Conservation (phyloP, 2,797 vertebrate species). For the Zalophus californianus region DNA sequence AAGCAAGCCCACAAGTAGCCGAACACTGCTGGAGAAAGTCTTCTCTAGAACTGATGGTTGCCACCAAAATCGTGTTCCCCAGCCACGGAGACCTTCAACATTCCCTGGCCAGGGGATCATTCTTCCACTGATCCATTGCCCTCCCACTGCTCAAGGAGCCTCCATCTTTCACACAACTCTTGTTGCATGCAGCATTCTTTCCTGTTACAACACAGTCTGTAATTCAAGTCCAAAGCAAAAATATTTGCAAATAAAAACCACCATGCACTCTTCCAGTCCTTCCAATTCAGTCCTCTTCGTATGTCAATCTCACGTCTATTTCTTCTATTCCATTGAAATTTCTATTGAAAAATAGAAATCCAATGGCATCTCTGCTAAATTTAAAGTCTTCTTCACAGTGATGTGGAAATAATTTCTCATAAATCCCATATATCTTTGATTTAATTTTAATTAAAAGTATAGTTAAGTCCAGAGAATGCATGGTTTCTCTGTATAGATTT, state of each 20-base stretch:
- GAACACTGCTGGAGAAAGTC: background rate
- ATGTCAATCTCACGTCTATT: background rate
- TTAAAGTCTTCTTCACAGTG: background rate
- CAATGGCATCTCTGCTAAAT: background rate
- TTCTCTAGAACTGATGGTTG: accelerated
- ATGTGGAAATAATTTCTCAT: background rate
- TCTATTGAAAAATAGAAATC: background rate
- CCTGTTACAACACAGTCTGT: background rate
- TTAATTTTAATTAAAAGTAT: background rate
- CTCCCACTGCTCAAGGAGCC: background rate
- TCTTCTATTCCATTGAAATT: background rate
- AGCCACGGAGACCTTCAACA: accelerated
- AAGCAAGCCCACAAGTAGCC: accelerated
- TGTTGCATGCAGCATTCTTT: background rate
- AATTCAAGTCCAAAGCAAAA: background rate
- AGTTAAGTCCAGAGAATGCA: background rate
- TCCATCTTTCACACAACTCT: background rate
- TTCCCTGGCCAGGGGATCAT: background rate
- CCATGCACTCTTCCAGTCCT: background rate
- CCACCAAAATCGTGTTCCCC: background rate
- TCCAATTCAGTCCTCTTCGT: background rate
- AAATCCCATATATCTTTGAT: background rate
- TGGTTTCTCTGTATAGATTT: background rate
- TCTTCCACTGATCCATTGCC: background rate
- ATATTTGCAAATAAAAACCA: background rate